A percentile compares a stretch with the other conserved stretches of the same genome.
Conservation (phyloP, 2,888 invertebrate species). For the Linnaemya tessellans region DNA sequence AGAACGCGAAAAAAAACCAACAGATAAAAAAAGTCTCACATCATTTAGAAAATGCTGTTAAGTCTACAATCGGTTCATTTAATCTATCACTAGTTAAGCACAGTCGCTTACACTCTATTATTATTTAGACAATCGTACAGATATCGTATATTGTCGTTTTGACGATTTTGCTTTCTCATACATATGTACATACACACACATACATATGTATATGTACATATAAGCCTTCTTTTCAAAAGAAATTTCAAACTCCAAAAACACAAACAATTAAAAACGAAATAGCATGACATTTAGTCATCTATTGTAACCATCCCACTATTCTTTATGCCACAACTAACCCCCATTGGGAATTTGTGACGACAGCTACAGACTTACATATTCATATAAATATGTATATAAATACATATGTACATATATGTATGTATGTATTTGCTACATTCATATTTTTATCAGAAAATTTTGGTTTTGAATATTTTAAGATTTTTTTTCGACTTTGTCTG, state of each 20-base stretch:
- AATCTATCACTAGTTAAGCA: conserved; percentile 10
- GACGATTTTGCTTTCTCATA: background rate
- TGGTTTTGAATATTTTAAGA: too few species aligned
- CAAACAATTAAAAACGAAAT: conserved; percentile 6
- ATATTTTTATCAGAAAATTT: too few species aligned
- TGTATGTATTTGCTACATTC: too few species aligned
- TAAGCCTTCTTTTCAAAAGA: conserved; percentile 9
- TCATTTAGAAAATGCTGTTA: conserved; percentile 29
- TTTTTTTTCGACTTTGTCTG: too few species aligned
- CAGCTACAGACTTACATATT: too few species aligned
- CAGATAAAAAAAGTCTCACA: conserved; percentile 21
- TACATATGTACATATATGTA: too few species aligned
- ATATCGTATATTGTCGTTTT: background rate
- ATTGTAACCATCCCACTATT: background rate
- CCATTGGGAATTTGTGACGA: too few species aligned
- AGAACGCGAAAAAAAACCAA: conserved; percentile 12
- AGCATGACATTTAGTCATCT: conserved; percentile 13
- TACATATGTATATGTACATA: background rate
- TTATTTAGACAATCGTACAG: conserved; percentile 26
- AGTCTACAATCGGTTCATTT: conserved; percentile 26
- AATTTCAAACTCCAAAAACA: conserved; percentile 27
- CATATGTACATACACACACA: background rate
- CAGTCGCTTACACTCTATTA: conserved; percentile 11
- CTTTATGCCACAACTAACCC: background rate
- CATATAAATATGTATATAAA: too few species aligned